Evolutionary conservation across 1,140 invertebrate species (phyloP).

Genomic region (Meloidogyne floridensis): DNA sequence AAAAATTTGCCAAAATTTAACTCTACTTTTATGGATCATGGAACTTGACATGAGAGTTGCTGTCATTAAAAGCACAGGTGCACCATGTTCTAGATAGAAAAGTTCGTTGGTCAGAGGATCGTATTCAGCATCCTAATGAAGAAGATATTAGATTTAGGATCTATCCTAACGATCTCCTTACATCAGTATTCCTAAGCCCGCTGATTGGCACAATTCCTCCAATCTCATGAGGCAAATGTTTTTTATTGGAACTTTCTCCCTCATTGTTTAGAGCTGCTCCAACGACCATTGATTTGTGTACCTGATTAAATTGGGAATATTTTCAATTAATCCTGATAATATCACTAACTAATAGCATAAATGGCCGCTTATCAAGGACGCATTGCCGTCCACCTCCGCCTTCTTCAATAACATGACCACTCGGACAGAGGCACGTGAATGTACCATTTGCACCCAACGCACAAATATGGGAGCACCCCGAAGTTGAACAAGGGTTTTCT

Average conservation of each 20-base stretch:
- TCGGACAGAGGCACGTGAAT: slow-evolving; percentile 83
- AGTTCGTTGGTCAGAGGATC: slow-evolving; percentile 77
- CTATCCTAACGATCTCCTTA: background rate
- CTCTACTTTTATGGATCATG: slow-evolving; percentile 45
- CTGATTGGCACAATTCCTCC: slow-evolving; percentile 75
- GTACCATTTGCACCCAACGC: slow-evolving; percentile 72
- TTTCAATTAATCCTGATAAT: background rate
- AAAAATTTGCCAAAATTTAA: too few species aligned
- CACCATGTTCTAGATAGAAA: slow-evolving; percentile 61
- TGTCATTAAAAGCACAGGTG: slow-evolving; percentile 68
- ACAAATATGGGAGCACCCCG: slow-evolving; percentile 86
- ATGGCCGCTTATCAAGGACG: slow-evolving; percentile 70
- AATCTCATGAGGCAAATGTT: slow-evolving; percentile 23
- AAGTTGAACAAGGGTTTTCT: slow-evolving; percentile 79
- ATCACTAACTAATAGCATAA: slow-evolving; percentile 79
- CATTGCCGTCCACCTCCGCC: slow-evolving; percentile 55
- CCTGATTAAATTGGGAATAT: background rate
- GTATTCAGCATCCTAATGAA: slow-evolving; percentile 80
- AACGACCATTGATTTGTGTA: slow-evolving; percentile 73
- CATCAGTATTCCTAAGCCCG: slow-evolving; percentile 79
- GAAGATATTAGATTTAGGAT: background rate
- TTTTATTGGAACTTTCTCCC: background rate
- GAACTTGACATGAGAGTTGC: slow-evolving; percentile 69
- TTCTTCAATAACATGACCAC: slow-evolving; percentile 77
- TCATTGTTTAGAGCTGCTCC: slow-evolving; percentile 59